Conservation (phyloP, 2,113 vertebrate species). For the Sander vitreus region DNA sequence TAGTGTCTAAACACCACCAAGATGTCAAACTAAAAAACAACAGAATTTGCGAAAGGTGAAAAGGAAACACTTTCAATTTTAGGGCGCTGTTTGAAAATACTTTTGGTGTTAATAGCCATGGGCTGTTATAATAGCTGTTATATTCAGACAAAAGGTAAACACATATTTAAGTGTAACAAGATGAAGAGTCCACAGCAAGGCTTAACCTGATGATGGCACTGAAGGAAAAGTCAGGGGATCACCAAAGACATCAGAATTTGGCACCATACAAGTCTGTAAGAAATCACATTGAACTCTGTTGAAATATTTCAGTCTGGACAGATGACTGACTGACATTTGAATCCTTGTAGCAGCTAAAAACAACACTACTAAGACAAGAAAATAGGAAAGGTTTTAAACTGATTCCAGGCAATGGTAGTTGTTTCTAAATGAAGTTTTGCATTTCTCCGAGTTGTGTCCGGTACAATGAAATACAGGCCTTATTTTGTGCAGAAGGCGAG, state of each 20-base stretch:
- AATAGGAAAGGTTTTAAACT: not conserved
- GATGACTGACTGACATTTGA: not conserved
- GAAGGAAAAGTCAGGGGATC: not conserved
- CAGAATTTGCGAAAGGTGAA: not conserved
- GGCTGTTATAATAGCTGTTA: not conserved
- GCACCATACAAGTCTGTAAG: not conserved
- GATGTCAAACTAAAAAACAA: not conserved
- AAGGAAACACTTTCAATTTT: not conserved
- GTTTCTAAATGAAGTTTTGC: not conserved
- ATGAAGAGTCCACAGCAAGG: not conserved
- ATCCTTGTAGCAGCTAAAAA: not conserved
- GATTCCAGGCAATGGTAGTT: not conserved
- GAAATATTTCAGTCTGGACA: not conserved
- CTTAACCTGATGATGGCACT: not conserved
- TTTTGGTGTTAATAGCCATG: not conserved
- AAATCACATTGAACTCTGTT: not conserved
- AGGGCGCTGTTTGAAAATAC: not conserved
- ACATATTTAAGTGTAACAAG: not conserved
- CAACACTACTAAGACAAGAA: not conserved
- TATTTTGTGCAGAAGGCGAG: not conserved
- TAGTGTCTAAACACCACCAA: not conserved
- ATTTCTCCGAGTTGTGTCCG: not conserved
- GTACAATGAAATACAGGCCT: not conserved
- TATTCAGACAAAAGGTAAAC: not conserved
- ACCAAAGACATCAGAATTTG: not conserved